Evolutionary conservation across 2,113 vertebrate genomes (phyloP).

Genomic region (Dolichotis patagonum): DNA sequence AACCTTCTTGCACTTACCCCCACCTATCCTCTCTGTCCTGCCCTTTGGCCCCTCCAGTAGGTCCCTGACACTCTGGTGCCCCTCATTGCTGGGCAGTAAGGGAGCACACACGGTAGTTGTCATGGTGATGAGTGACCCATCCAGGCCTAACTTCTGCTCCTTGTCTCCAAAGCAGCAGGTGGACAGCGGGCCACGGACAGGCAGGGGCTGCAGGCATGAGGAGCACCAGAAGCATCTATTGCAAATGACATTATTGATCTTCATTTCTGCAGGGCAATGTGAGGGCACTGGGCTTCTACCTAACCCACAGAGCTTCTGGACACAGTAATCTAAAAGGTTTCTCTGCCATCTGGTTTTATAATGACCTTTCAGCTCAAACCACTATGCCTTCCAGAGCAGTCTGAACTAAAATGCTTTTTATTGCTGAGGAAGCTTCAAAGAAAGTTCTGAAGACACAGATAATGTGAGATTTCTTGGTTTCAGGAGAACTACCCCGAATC

Average conservation of each 20-base stretch:
- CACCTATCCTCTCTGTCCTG: background rate
- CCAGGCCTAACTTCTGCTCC: background rate
- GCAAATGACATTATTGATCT: constrained; percentile 14
- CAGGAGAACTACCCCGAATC: background rate
- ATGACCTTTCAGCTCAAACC: constrained; percentile 32
- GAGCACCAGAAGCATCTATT: background rate
- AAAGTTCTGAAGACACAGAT: background rate
- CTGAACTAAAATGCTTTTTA: background rate
- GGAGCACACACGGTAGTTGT: background rate
- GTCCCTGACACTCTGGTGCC: no score
- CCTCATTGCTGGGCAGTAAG: background rate
- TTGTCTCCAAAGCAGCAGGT: background rate
- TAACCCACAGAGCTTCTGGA: background rate
- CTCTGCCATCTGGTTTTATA: constrained; percentile 48
- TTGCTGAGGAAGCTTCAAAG: background rate
- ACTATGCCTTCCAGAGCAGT: background rate
- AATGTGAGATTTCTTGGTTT: background rate
- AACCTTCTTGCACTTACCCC: background rate
- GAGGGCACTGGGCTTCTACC: background rate
- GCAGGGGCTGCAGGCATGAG: background rate
- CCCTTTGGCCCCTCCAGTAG: no score
- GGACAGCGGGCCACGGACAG: background rate
- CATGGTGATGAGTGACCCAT: background rate
- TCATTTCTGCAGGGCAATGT: constrained; percentile 35
- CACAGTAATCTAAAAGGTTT: constrained; percentile 11